Conservation (phyloP, 2,797 vertebrate species). For the Chelonia mydas region DNA sequence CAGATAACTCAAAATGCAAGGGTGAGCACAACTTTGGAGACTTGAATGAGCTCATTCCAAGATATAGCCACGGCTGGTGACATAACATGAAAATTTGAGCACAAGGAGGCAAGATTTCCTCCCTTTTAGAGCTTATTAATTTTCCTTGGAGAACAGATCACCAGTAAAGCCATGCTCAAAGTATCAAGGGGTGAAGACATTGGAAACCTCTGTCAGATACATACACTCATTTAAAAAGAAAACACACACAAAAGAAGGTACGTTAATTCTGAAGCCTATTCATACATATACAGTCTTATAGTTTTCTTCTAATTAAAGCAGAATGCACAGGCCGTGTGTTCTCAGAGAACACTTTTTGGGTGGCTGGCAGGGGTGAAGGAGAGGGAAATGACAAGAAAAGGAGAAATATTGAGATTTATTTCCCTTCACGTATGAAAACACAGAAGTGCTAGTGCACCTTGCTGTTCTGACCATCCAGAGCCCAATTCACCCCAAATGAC, state of each 20-base stretch:
- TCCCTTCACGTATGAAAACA: conserved; percentile 33
- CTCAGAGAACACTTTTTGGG: not conserved
- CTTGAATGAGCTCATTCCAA: not conserved
- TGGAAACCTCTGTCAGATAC: not conserved
- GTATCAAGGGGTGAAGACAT: not conserved
- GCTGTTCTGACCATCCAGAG: conserved; percentile 33
- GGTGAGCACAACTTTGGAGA: not conserved
- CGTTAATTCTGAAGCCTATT: not conserved
- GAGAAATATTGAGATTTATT: conserved; percentile 21
- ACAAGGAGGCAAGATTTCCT: not conserved
- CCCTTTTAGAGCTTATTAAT: not conserved
- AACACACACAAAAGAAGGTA: not conserved
- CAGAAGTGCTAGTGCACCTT: not conserved
- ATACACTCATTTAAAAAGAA: not conserved
- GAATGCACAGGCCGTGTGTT: not conserved
- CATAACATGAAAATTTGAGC: not conserved
- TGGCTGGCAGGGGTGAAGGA: not conserved
- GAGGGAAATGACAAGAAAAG: conserved; percentile 2
- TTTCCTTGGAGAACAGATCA: conserved; percentile 1
- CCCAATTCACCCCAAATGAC: not conserved
- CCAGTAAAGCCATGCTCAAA: not conserved
- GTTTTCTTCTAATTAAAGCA: not conserved
- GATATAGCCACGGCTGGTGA: not conserved
- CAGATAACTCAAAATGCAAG: not conserved
- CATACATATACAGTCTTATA: not conserved